Conservation (phyloP, 2,797 vertebrate genomes). For the Sebastes iracundus region DNA sequence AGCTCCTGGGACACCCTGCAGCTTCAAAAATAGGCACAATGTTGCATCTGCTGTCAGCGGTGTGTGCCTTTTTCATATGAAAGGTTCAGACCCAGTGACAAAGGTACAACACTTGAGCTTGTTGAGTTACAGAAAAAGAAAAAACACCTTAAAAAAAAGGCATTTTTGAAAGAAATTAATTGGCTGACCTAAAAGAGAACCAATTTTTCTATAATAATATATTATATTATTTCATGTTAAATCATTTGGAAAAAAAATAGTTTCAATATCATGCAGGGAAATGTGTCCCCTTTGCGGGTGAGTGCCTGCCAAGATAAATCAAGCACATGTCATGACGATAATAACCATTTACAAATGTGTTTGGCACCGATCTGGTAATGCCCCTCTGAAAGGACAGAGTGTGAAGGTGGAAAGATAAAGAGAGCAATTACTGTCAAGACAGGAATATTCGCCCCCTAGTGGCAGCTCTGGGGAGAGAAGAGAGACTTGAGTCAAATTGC, state of each 20-base stretch:
- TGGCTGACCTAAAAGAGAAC: not conserved
- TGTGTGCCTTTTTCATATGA: conserved; percentile 51
- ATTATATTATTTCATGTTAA: not conserved
- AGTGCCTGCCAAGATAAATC: conserved; percentile 32
- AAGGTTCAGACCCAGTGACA: conserved; percentile 54
- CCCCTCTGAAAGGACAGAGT: conserved; percentile 25
- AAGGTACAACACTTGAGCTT: conserved; percentile 37
- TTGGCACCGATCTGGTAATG: conserved; percentile 23
- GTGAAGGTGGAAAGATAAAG: conserved; percentile 20
- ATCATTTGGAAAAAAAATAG: not conserved
- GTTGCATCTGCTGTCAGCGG: conserved; percentile 51
- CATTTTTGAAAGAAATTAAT: not conserved
- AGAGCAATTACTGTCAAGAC: conserved; percentile 90
- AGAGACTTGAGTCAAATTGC: not conserved
- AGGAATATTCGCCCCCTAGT: conserved; percentile 87
- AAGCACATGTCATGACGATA: conserved; percentile 21
- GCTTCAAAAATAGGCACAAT: conserved; percentile 26
- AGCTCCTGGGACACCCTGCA: conserved; percentile 18
- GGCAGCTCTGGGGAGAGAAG: conserved; percentile 60
- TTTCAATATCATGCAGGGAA: conserved; percentile 12
- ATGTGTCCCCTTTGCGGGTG: conserved; percentile 2
- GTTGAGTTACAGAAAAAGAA: not conserved
- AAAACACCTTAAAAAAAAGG: not conserved
- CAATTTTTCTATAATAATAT: not conserved
- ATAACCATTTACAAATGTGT: conserved; percentile 12